These are phyloP conservation scores for Cryptophagus acutangulus DNA, from an alignment of 2,888 invertebrate genomes.

Conservation along the genomic window DNA sequence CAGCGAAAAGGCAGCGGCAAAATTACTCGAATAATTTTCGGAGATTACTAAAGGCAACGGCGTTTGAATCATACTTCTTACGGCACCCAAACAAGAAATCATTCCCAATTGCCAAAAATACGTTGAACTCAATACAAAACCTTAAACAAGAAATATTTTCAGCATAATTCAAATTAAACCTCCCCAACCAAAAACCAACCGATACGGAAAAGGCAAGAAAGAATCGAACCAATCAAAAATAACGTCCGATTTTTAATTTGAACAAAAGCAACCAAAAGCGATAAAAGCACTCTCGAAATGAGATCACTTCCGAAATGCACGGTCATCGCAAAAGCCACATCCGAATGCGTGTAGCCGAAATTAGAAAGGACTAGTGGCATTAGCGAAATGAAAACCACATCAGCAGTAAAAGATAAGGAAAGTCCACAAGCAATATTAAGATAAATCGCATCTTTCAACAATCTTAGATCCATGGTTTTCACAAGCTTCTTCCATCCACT, in stretches of 20 bases:
- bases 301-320: conserved; percentile 67
- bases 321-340: conserved; percentile 65
- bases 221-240: conserved; percentile 60
- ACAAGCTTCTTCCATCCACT: conserved; percentile 50
- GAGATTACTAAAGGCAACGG: conserved; percentile 66
- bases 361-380: conserved; percentile 61
- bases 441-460: conserved; percentile 60
- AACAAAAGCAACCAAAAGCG: conserved; percentile 56
- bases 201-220: conserved; percentile 62
- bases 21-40: conserved; percentile 63
- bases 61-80: conserved; percentile 67
- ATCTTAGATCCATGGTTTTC: conserved; percentile 57
- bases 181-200: no score
- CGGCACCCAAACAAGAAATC: conserved; percentile 60
- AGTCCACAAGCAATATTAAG: conserved; percentile 67
- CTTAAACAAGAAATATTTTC: conserved; percentile 45
- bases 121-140: conserved; percentile 54
- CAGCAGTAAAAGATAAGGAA: conserved; percentile 63
- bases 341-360: conserved; percentile 53
- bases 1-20: conserved; percentile 67
- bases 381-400: conserved; percentile 65
- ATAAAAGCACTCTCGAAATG: conserved; percentile 58
- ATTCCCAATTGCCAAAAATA: conserved; percentile 56
- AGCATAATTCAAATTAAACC: no score
- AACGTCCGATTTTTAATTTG: conserved; percentile 60